Evolutionary conservation across 2,113 vertebrate genomes (phyloP), one percentile per base, ranked within the genome.

Genomic region (Vulpes vulpes): DNA sequence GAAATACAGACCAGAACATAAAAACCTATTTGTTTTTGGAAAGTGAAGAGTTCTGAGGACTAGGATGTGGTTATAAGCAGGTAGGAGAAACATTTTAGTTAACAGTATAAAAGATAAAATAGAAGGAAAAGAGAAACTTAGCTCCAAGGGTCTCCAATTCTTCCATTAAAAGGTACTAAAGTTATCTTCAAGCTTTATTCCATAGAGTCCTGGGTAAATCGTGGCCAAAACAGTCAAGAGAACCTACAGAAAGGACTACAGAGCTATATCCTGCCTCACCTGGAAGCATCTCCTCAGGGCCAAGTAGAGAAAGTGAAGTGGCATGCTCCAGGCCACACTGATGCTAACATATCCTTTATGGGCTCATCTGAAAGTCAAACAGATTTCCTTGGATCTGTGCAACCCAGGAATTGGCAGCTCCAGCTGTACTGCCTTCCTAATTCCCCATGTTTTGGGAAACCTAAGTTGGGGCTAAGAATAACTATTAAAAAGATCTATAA

Each of bases 41-140:
- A 97, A 83, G 15, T 67, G 25, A 87, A 96, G 35, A 3, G n/a
- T 64, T 95, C 30, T 91, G n/a, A 96, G 53, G 7, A 96, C 93
- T 30, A 83, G 32, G 15, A 92, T 20, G 19, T 20, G 17, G 12
- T 55, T n/a, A 69, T 82, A 51, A 53, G 67, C 17, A 60, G 25
- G 43, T 3, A 94, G 83, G 9, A 95, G 93, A 95, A 94, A 55
- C 27, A 89, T 85, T 67, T 84, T 67, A 92, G 88, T 8, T 71
- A 82, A 89, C 23, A 67, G 79, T 8, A 64, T 69, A 22, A 90
- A 86, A 94, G 53, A 81, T 25, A 55, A 89, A 86, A 62, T 23
- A 60, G 27, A 76, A 43, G 60, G 6, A 90, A 62, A 95, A 30
- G 59, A 95, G 64, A 98, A 30, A 59, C 71, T 64, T 55, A 96